Evolutionary conservation across 2,113 vertebrate species (phyloP), one percentile per base, ranked within the genome.

Genomic region (Amblyopsis rosae): DNA sequence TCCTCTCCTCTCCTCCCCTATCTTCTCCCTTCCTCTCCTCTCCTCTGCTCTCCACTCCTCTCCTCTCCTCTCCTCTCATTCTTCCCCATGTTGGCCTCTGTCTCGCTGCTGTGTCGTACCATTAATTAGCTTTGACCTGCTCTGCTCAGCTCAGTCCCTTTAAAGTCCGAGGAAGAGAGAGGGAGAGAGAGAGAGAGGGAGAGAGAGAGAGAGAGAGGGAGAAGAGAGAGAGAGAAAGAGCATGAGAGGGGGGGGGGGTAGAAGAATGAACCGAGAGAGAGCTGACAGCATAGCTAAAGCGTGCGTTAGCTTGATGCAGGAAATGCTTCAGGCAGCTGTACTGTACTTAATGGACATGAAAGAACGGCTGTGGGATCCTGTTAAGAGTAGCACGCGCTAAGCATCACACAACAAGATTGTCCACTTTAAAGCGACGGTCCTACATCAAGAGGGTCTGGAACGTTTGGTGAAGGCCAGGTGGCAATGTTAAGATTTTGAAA

Each of bases 41-140:
- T 58, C n/a, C 68, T 76, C 73, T n/a, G 19, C 72, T 75, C n/a
- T n/a, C n/a, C n/a, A n/a, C n/a, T 71, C 84, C 76, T 81, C 84
- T 17, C n/a, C 54, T 49, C 48, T 49, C 48, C 12, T 75, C 79
- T 70, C 58, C 47, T 64, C 35, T 59, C n/a, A 74, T 81, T 70
- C 58, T 46, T 64, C 68, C 75, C 73, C n/a, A 16, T 70, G 73
- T 71, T 81, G 84, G 81, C 75, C 69, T 83, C 75, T 72, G 69
- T 75, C 79, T 75, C 82, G 81, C 83, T 87, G 84, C 87, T 45
- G 68, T 89, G 82, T 85, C 84, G 79, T 81, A 62, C 73, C 72
- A 76, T 87, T 87, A 91, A 92, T 93, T 91, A 84, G 85, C 90
- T 92, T 89, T 83, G 75, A 72, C 69, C 82, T 62, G 71, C 80